Conservation (phyloP, 2,113 vertebrate genomes). For the Leucopsar rothschildi region DNA sequence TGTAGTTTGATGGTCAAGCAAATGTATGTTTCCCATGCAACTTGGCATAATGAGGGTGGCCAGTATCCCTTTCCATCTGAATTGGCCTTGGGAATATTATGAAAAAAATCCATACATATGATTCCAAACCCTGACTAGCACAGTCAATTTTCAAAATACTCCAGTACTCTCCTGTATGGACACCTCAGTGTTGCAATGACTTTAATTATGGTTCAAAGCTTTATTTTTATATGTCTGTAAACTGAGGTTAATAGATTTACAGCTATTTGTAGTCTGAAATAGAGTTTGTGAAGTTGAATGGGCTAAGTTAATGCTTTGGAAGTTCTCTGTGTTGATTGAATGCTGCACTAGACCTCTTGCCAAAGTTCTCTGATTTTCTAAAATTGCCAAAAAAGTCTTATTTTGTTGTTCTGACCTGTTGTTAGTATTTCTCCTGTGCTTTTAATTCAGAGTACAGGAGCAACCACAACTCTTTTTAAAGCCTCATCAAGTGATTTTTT, state of each 20-base stretch:
- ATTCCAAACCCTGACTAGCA: not conserved
- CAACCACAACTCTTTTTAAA: not conserved
- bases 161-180: rapidly evolving
- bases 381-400: not conserved
- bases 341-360: not conserved
- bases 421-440: not conserved
- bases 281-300: not conserved
- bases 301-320: not conserved
- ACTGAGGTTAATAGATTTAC: not conserved
- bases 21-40: not conserved
- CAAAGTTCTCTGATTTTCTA: not conserved
- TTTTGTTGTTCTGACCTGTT: not conserved
- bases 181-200: not conserved
- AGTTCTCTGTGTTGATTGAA: not conserved
- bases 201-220: not conserved
- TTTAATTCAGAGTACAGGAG: not conserved
- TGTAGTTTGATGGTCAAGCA: not conserved
- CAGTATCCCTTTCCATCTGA: not conserved
- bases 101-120: not conserved
- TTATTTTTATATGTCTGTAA: not conserved
- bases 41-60: not conserved
- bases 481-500: not conserved
- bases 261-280: not conserved
- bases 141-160: not conserved
- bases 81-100: not conserved